These are phyloP conservation scores for Leptarthrus brevirostris DNA, from an alignment of 2,888 invertebrate species.

Conservation along the genomic window DNA sequence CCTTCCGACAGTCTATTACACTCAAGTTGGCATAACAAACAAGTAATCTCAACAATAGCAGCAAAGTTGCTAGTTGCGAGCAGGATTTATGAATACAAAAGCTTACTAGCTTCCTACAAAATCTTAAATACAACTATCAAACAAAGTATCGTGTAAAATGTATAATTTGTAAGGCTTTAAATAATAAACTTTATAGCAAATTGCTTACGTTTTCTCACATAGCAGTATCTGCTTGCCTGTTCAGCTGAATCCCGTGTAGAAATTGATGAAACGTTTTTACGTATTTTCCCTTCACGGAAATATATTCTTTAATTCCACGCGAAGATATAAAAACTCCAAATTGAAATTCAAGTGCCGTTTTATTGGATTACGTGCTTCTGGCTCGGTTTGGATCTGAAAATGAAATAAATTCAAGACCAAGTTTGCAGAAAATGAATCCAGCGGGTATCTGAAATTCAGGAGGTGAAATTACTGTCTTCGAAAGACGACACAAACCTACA, in stretches of 20 bases:
- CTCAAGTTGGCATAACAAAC: too few relatives aligned
- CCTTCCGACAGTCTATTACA: too few relatives aligned
- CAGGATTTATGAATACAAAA: too few relatives aligned
- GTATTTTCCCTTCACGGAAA: background rate
- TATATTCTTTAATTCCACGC: background rate
- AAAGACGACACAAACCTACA: background rate
- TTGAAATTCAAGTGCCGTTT: conserved; percentile 40
- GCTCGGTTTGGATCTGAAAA: conserved; percentile 15
- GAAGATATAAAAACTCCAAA: background rate
- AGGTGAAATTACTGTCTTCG: background rate
- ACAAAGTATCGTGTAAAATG: too few relatives aligned
- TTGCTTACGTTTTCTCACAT: too few relatives aligned
- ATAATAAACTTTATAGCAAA: too few relatives aligned
- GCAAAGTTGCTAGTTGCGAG: too few relatives aligned
- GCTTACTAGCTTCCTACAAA: too few relatives aligned
- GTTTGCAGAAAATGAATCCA: conserved; percentile 29
- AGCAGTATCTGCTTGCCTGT: background rate
- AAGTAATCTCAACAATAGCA: too few relatives aligned
- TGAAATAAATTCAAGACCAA: conserved; percentile 30
- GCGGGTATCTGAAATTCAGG: background rate
- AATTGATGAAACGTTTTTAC: conserved; percentile 21
- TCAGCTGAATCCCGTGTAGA: background rate
- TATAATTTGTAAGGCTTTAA: too few relatives aligned
- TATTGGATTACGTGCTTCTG: conserved; percentile 31
- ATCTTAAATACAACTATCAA: too few relatives aligned